A percentile compares a stretch with the other conserved stretches of the same genome.
Evolutionary conservation across 2,113 vertebrate genomes (phyloP).

Genomic region (Pterophyllum scalare): DNA sequence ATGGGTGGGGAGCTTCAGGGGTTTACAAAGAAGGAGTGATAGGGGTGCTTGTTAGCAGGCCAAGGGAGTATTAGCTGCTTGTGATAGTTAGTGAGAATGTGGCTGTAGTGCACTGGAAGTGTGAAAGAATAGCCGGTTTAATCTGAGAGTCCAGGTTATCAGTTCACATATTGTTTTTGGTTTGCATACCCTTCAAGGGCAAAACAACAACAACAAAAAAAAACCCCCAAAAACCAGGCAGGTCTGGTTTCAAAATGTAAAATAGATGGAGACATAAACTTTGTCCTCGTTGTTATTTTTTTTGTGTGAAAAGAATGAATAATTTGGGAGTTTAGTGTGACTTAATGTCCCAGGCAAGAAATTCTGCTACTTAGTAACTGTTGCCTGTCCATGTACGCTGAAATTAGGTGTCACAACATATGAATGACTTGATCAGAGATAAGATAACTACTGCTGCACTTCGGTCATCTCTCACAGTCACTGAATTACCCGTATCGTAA

Average conservation of each 20-base stretch:
- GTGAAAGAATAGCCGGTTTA: not conserved
- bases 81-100: conserved; percentile 28
- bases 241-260: not conserved
- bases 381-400: not conserved
- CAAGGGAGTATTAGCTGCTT: conserved; percentile 37
- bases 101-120: conserved; percentile 11
- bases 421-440: conserved; percentile 9
- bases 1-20: conserved; percentile 56
- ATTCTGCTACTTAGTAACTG: not conserved
- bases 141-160: not conserved
- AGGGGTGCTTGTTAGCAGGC: conserved; percentile 60
- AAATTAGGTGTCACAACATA: conserved; percentile 8
- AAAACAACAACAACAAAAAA: not conserved
- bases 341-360: not conserved
- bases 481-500: not conserved
- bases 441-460: not conserved
- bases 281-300: not conserved
- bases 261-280: not conserved
- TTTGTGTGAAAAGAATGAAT: not conserved
- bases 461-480: not conserved
- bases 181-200: too few relatives aligned
- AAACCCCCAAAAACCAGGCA: not conserved
- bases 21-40: conserved; percentile 56
- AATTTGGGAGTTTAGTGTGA: not conserved
- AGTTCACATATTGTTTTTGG: not conserved